phyloP scores from a whole-genome alignment of 2,113 vertebrate genomes.

The Pardalotus punctatus region DNA sequence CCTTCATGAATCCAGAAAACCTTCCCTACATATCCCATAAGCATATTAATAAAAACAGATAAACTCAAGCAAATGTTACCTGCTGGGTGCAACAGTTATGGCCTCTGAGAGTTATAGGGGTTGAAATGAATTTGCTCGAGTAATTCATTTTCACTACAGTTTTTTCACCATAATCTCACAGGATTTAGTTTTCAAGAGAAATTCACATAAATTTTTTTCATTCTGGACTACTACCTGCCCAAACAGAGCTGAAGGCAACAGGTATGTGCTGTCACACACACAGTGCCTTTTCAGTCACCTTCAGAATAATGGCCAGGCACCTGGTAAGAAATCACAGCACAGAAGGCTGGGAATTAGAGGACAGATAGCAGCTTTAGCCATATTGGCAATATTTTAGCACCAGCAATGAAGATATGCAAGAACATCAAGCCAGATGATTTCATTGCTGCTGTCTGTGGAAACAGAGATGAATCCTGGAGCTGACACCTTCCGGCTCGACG shows the following conservation, averaged over 20 bases:
- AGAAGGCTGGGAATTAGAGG: not conserved
- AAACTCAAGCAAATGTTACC: not conserved
- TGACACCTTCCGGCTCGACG: not conserved
- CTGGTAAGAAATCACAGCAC: not conserved
- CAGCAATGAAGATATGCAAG: not conserved
- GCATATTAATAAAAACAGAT: not conserved
- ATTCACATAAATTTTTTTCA: not conserved
- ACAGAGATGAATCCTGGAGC: not conserved
- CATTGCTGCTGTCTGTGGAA: not conserved
- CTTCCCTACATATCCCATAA: not conserved
- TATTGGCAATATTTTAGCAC: not conserved
- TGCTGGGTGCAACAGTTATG: not conserved
- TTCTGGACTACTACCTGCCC: not conserved
- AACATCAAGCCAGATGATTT: not conserved
- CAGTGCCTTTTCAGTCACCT: not conserved
- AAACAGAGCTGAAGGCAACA: not conserved
- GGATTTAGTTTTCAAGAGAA: not conserved
- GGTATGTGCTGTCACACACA: not conserved
- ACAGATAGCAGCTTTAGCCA: not conserved
- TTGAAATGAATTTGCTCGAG: not conserved
- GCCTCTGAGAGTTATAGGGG: not conserved
- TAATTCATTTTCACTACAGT: not conserved
- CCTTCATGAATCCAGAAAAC: not conserved
- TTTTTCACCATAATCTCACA: not conserved
- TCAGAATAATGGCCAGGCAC: not conserved